These are phyloP conservation scores for Dinomys branickii DNA, from an alignment of 2,113 vertebrate species.

Conservation along the genomic window DNA sequence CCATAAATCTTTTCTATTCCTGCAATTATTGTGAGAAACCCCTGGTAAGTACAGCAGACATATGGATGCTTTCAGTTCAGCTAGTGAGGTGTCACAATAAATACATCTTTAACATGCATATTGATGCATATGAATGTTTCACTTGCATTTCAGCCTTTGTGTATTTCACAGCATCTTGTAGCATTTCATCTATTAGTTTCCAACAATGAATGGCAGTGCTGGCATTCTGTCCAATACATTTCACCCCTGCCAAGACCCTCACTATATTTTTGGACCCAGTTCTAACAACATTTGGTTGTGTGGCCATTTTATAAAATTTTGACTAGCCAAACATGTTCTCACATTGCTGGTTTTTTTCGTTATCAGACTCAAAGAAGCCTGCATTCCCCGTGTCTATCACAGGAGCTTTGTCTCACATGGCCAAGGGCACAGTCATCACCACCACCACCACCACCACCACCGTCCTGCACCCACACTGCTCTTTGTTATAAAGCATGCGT, in stretches of 20 bases:
- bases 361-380: neutral
- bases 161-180: neutral
- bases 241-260: neutral
- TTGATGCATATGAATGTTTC: neutral
- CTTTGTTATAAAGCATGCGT: neutral
- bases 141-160: neutral
- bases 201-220: neutral
- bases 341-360: neutral
- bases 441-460: too few relatives aligned
- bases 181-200: neutral
- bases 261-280: neutral
- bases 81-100: neutral
- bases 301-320: neutral
- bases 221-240: neutral
- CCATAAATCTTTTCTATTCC: neutral
- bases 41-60: neutral
- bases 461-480: neutral
- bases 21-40: neutral
- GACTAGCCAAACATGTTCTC: neutral
- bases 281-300: neutral
- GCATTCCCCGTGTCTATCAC: neutral
- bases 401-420: neutral
- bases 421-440: neutral
- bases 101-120: neutral
- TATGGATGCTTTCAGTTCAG: neutral